Evolutionary conservation across 2,888 invertebrate species (phyloP), one percentile per base, ranked within the genome.

Genomic region (Parasteatoda lunata): DNA sequence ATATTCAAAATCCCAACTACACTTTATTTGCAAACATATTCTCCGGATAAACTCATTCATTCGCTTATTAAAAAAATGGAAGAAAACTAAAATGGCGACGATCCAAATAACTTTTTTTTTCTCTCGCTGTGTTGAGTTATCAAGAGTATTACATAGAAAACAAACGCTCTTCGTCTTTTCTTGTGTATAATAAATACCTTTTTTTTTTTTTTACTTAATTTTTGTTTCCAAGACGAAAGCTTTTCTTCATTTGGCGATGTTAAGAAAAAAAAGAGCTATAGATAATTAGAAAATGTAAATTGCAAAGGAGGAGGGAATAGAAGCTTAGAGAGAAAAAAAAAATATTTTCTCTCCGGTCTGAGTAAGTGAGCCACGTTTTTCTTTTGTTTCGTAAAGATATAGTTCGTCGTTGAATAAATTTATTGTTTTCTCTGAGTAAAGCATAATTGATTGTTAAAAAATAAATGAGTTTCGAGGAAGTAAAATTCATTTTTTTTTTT

Each of bases 211-310:
- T 30, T 30, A 30, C 30, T 30, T 69, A 6, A 52, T 72, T 68
- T 49, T 15, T 66, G 8, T 15, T 66, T 13, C 51, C 9, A 64
- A 30, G 45, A 65, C 48, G 65, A 49, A 80, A 80, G 73, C 73
- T 71, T 71, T 77, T 65, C 75, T 71, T 77, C 59, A 80, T 80
- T 80, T 86, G 75, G 59, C 69, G 48, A 71, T 59, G 73, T 30
- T 45, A 70, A 70, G 15, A 77, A 30, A 77, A 77, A n/a, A 77
- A 80, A 80, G 80, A 86, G 79, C 80, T 86, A 86, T 85, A 80
- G 85, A 77, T 86, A 85, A 85, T 85, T 85, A 86, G 85, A 86
- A 86, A 86, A 86, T 86, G 80, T 80, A 86, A 86, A 86, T 79
- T 86, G 77, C 76, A 51, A 70, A 82, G 54, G 47, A 83, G 51